phyloP scores from a whole-genome alignment of 2,888 invertebrate species.

The Drosophila merina region DNA sequence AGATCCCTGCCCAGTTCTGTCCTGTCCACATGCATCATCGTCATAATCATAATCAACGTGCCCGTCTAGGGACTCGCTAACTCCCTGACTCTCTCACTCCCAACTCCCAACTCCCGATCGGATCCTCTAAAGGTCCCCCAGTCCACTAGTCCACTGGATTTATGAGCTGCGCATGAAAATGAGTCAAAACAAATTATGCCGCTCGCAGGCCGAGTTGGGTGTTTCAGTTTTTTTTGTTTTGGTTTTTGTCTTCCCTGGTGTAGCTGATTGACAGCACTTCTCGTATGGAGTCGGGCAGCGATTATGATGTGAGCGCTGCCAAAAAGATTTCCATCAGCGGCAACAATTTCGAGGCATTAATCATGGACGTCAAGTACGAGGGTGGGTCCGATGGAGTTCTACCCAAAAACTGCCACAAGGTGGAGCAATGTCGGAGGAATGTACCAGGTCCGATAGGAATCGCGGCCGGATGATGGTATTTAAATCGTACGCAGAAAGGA shows the following conservation, averaged over 20 bases:
- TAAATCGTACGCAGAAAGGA: constrained; percentile 21
- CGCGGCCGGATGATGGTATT: constrained; percentile 9
- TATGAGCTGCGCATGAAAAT: constrained; percentile 79
- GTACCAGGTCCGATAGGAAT: constrained; percentile 30
- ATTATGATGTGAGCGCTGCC: constrained; percentile 74
- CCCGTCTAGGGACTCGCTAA: constrained; percentile 12
- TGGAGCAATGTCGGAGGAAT: constrained; percentile 17
- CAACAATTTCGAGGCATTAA: constrained; percentile 72
- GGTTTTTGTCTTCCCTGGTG: background rate
- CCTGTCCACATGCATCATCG: constrained; percentile 50
- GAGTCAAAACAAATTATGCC: constrained; percentile 80
- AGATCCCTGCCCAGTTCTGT: constrained; percentile 18
- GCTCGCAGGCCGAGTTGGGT: constrained; percentile 35
- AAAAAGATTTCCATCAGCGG: constrained; percentile 63
- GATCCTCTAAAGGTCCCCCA: constrained; percentile 19
- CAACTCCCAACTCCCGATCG: constrained; percentile 10
- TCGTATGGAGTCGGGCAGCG: constrained; percentile 33
- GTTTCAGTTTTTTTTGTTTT: background rate
- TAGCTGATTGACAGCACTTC: constrained; percentile 59
- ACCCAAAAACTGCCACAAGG: constrained; percentile 21
- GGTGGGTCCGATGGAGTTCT: constrained; percentile 38
- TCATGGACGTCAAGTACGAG: constrained; percentile 65
- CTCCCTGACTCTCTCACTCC: background rate
- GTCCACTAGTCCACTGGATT: constrained; percentile 54
- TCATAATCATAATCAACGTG: constrained; percentile 38